These are phyloP conservation scores for Notechis scutatus DNA, from an alignment of 2,113 vertebrate genomes.

Conservation along the genomic window DNA sequence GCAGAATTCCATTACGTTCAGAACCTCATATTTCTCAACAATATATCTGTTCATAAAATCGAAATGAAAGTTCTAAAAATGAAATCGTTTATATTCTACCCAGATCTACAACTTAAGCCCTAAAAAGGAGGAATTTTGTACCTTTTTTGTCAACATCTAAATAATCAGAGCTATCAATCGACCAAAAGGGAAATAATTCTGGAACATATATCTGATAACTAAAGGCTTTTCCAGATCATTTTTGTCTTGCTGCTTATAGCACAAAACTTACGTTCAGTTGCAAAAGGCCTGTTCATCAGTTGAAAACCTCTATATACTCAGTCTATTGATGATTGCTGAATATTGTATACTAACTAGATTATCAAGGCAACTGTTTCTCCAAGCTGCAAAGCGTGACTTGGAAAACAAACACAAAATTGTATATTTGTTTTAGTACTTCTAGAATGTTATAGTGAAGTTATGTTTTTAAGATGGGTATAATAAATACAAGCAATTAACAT, in stretches of 20 bases:
- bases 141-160: background rate
- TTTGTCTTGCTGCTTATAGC: background rate
- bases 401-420: background rate
- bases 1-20: background rate
- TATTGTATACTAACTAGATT: background rate
- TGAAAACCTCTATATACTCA: background rate
- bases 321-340: constrained; percentile 31
- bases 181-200: background rate
- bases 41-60: background rate
- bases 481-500: background rate
- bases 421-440: background rate
- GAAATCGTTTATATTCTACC: background rate
- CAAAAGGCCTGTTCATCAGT: background rate
- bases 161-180: background rate
- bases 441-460: background rate
- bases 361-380: constrained; percentile 20
- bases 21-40: background rate
- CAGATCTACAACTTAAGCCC: background rate
- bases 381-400: constrained; percentile 25
- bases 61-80: background rate
- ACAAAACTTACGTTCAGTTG: background rate
- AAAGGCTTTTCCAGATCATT: background rate
- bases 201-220: background rate
- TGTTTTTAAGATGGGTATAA: background rate
- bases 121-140: background rate